Evolutionary conservation across 2,113 vertebrate species (phyloP).

Genomic region (Herpetotheres cachinnans): DNA sequence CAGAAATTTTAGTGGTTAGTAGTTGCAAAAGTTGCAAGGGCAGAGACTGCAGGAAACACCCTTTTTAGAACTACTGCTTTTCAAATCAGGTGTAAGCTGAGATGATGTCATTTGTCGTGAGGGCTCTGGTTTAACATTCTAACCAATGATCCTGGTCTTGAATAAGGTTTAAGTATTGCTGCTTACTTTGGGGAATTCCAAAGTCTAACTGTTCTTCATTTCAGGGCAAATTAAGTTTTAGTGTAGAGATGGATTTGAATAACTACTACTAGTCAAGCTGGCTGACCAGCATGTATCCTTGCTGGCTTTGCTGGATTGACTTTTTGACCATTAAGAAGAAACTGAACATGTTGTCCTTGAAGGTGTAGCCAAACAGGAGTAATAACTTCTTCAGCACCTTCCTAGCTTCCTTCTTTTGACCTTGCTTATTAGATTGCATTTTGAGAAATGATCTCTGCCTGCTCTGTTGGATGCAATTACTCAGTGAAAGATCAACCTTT

Average conservation of each 20-base stretch:
- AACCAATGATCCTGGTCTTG: fast-evolving
- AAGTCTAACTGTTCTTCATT: neutral
- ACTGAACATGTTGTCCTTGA: neutral
- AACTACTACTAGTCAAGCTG: fast-evolving
- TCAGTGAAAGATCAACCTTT: neutral
- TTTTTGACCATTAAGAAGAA: neutral
- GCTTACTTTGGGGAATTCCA: neutral
- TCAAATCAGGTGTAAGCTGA: neutral
- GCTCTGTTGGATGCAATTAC: neutral
- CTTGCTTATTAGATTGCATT: neutral
- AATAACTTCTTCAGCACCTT: neutral
- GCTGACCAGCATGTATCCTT: neutral
- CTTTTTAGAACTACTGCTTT: neutral
- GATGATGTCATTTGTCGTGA: neutral
- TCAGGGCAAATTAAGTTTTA: neutral
- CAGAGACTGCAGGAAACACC: neutral
- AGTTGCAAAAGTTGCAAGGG: neutral
- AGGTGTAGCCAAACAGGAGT: neutral
- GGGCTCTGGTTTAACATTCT: neutral
- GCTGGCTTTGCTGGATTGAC: neutral
- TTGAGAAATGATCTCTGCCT: neutral
- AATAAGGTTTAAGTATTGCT: neutral
- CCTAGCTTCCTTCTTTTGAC: neutral
- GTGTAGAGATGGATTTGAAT: neutral
- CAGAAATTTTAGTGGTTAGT: neutral